phyloP scores from a whole-genome alignment of 92 coral and sea anemone species.

The Paragorgia papillata region DNA sequence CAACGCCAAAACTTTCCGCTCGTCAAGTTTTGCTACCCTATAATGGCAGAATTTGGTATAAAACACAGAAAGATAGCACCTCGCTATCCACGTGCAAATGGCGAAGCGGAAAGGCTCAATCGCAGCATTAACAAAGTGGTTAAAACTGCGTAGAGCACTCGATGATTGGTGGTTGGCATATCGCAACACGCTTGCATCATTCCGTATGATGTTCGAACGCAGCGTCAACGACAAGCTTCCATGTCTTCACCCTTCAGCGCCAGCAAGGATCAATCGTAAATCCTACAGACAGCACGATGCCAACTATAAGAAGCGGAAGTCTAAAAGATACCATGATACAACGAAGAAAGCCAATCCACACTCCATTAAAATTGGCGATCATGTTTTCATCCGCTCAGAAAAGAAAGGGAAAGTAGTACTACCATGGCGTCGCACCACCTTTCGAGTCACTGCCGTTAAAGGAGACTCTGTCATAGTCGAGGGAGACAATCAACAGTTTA shows the following conservation, averaged over 20 bases:
- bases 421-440: not conserved
- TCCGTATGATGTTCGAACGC: conserved; percentile 15
- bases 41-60: conserved; percentile 5
- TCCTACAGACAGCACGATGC: not conserved
- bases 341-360: not conserved
- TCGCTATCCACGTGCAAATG: conserved; percentile 14
- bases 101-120: conserved; percentile 24
- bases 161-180: conserved; percentile 32
- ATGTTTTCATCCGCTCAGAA: not conserved
- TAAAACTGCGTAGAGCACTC: conserved; percentile 9
- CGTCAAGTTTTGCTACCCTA: too few species aligned
- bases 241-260: not conserved
- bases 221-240: conserved; percentile 21
- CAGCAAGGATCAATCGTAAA: not conserved
- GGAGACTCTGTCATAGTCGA: not conserved
- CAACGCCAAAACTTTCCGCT: not conserved
- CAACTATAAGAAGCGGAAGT: not conserved
- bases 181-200: conserved; percentile 11
- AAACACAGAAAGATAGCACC: conserved; percentile 28
- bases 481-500: not conserved
- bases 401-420: conserved; percentile 1
- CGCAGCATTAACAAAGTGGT: conserved; percentile 29
- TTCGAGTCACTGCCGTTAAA: not conserved
- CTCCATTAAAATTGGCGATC: not conserved
- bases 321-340: conserved; percentile 8